These are phyloP conservation scores for Callosobruchus maculatus DNA, from an alignment of 2,888 invertebrate genomes.

Conservation along the genomic window DNA sequence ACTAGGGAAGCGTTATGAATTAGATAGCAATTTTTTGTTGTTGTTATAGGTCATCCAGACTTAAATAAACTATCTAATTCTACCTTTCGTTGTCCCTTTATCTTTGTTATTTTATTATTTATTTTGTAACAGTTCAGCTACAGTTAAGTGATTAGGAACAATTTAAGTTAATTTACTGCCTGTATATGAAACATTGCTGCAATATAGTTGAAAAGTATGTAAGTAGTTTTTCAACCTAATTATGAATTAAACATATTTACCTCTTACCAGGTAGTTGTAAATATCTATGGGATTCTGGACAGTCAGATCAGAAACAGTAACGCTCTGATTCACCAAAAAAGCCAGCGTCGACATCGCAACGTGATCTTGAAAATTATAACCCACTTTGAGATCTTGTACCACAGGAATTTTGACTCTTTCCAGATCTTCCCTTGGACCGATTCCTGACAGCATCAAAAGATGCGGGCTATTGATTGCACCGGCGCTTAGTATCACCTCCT, in stretches of 20 bases:
- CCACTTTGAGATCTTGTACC: conserved; percentile 69
- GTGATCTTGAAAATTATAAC: conserved; percentile 80
- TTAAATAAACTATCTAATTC: too few species aligned
- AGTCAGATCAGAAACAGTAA: conserved; percentile 62
- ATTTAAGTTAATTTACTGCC: too few species aligned
- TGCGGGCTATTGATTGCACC: conserved; percentile 85
- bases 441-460: conserved; percentile 79
- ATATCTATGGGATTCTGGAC: conserved; percentile 55
- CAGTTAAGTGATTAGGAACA: too few species aligned
- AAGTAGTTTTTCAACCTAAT: too few species aligned
- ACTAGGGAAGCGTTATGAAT: too few species aligned
- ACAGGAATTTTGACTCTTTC: conserved; percentile 58
- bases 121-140: too few species aligned
- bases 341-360: conserved; percentile 69
- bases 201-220: too few species aligned
- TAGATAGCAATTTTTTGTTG: too few species aligned
- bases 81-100: too few species aligned
- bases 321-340: conserved; percentile 67
- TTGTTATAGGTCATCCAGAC: too few species aligned
- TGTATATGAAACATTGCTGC: too few species aligned
- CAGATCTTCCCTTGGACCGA: conserved; percentile 67
- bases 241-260: conserved; percentile 30
- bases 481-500: conserved; percentile 75
- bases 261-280: conserved; percentile 59
- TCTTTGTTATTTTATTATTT: too few species aligned